These are phyloP conservation scores for Ginglymostoma cirratum DNA, from an alignment of 2,113 vertebrate genomes.

Conservation along the genomic window DNA sequence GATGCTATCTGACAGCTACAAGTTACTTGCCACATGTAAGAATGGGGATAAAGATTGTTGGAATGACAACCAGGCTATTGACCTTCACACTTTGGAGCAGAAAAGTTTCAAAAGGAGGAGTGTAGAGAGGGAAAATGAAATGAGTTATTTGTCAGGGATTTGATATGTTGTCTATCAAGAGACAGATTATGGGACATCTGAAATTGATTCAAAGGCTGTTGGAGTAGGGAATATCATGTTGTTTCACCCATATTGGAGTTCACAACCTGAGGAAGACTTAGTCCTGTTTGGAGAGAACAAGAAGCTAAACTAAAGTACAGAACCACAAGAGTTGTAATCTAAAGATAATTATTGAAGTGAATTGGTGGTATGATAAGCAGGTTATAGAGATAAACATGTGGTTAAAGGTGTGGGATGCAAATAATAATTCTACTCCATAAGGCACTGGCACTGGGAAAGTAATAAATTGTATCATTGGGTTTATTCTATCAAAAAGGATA, in stretches of 20 bases:
- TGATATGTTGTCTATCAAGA: background rate
- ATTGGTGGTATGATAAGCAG: background rate
- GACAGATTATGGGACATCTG: background rate
- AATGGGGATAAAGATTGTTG: background rate
- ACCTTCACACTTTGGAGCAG: background rate
- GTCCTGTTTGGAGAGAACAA: background rate
- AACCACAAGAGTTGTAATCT: background rate
- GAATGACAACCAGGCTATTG: background rate
- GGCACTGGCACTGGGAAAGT: too few relatives aligned
- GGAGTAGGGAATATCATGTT: too few relatives aligned
- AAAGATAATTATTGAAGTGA: background rate
- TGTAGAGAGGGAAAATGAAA: background rate
- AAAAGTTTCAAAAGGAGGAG: background rate
- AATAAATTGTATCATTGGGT: too few relatives aligned
- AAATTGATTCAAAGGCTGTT: background rate
- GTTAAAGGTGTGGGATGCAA: too few relatives aligned
- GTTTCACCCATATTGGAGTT: background rate
- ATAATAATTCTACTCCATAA: too few relatives aligned
- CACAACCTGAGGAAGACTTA: background rate
- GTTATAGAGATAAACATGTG: too few relatives aligned
- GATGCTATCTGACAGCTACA: background rate
- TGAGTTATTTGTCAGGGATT: background rate
- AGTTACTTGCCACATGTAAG: background rate
- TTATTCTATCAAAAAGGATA: too few relatives aligned
- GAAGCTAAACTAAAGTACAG: background rate